Evolutionary conservation across 2,888 invertebrate genomes (phyloP).

Genomic region (Ganaspis brasiliensis): DNA sequence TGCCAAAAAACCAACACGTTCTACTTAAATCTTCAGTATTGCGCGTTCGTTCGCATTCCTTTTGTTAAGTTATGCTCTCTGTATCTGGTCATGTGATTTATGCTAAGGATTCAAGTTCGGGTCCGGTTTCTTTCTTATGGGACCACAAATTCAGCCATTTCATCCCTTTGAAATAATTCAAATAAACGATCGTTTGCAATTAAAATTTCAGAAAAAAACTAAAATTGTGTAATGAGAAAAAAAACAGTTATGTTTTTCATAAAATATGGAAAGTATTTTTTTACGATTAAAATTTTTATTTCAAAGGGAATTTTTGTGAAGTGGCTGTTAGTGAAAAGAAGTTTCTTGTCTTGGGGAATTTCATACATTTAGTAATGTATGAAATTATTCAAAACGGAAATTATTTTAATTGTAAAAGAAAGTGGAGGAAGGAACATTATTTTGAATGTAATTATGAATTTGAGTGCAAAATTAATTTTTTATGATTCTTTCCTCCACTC

Average conservation of each 20-base stretch:
- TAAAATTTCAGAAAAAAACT: background rate
- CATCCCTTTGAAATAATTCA: constrained; percentile 20
- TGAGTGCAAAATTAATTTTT: background rate
- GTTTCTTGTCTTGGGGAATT: no score
- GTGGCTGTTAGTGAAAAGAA: background rate
- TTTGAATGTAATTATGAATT: no score
- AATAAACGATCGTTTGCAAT: constrained; percentile 11
- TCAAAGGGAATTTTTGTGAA: background rate
- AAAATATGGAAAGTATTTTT: no score
- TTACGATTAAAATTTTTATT: background rate
- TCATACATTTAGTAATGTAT: no score
- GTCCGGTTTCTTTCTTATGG: constrained; percentile 37
- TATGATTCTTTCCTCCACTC: constrained; percentile 18
- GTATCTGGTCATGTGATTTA: constrained; percentile 43
- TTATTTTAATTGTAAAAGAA: no score
- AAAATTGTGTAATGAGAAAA: background rate
- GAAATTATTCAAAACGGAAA: no score
- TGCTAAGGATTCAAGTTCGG: constrained; percentile 32
- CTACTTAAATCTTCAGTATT: constrained; percentile 42
- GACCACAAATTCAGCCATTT: constrained; percentile 31
- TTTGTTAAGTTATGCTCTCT: constrained; percentile 42
- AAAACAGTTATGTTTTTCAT: background rate
- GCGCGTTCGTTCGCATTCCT: constrained; percentile 41
- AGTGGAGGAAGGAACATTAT: no score
- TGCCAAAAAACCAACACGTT: constrained; percentile 21